Percentiles rank a stretch among this genome's conserved stretches.
phyloP scores from a whole-genome alignment of 1,140 invertebrate genomes.

The Hydropsyche tenuis region DNA sequence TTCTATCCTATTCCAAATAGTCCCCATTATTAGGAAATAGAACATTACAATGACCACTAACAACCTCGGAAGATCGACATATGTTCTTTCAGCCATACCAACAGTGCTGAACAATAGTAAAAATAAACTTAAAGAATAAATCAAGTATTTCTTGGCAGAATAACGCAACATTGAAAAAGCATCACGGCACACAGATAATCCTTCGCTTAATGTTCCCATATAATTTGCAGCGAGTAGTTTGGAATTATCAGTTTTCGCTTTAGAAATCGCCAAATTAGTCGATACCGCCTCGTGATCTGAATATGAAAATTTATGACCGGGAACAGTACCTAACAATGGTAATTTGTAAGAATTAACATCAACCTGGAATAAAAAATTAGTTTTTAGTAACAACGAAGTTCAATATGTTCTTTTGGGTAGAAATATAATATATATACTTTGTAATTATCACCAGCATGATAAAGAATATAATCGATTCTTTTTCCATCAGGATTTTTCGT shows the following conservation, averaged over 20 bases:
- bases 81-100: slow-evolving; percentile 57
- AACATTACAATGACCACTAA: slow-evolving; percentile 69
- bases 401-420: too few relatives aligned
- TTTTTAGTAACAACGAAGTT: background rate
- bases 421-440: too few relatives aligned
- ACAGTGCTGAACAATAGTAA: slow-evolving; percentile 59
- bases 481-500: slow-evolving; percentile 75
- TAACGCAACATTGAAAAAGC: slow-evolving; percentile 64
- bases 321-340: slow-evolving; percentile 77
- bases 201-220: slow-evolving; percentile 63
- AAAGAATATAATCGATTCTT: slow-evolving; percentile 91
- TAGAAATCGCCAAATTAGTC: slow-evolving; percentile 64
- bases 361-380: slow-evolving; percentile 57
- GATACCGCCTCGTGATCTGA: slow-evolving; percentile 93
- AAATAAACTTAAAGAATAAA: slow-evolving; percentile 61
- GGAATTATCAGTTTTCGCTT: slow-evolving; percentile 31
- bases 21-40: slow-evolving; percentile 77
- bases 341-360: slow-evolving; percentile 69
- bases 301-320: slow-evolving; percentile 76
- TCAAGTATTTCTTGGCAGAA: slow-evolving; percentile 67
- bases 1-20: slow-evolving; percentile 81
- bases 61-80: slow-evolving; percentile 61
- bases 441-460: slow-evolving; percentile 63
- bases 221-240: slow-evolving; percentile 29
- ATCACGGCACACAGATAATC: slow-evolving; percentile 67